Evolutionary conservation across 2,113 vertebrate species (phyloP).

Genomic region (Equus quagga): DNA sequence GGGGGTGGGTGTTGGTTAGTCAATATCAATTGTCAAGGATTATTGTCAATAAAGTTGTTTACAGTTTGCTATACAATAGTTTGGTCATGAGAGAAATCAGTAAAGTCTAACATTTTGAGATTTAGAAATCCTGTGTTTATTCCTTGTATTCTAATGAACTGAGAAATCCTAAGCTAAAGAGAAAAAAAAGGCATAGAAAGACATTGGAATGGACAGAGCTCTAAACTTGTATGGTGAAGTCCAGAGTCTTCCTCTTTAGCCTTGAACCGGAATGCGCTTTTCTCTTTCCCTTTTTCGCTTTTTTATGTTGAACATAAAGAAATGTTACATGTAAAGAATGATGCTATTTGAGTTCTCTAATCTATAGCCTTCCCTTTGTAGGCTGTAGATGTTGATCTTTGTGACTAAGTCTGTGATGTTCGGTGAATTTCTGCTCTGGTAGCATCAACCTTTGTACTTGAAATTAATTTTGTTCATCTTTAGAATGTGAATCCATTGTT

Average conservation of each 20-base stretch:
- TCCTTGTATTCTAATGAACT: background rate
- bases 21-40: background rate
- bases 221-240: too few relatives aligned
- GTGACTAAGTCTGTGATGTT: slow-evolving; percentile 23
- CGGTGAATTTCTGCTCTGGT: slow-evolving; percentile 36
- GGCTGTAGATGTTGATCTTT: background rate
- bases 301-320: slow-evolving; percentile 18
- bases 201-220: background rate
- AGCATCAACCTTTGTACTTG: slow-evolving; percentile 28
- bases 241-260: background rate
- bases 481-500: slow-evolving; percentile 50
- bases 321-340: background rate
- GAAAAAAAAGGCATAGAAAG: background rate
- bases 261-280: background rate
- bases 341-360: background rate
- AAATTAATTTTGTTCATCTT: slow-evolving; percentile 66
- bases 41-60: background rate
- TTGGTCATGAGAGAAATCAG: background rate
- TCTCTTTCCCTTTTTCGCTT: background rate
- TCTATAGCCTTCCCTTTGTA: background rate
- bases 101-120: background rate
- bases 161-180: background rate
- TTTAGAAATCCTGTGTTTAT: background rate
- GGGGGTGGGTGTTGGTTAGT: background rate
- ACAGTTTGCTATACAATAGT: background rate